These are phyloP conservation scores for Littorina saxatilis DNA, from an alignment of 1,140 invertebrate species.

Conservation along the genomic window DNA sequence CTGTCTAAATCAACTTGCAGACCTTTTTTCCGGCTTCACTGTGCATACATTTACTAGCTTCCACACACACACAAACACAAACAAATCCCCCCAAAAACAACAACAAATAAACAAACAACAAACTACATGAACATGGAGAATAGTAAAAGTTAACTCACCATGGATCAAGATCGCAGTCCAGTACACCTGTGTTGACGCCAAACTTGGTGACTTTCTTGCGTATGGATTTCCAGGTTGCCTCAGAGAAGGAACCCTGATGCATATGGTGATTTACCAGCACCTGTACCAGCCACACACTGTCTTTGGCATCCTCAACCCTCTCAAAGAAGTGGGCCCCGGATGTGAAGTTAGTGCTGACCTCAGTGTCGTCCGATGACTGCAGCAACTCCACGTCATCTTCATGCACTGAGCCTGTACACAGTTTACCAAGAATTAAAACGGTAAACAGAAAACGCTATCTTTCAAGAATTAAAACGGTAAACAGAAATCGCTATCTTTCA, in stretches of 20 bases:
- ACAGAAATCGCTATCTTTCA: too few species aligned
- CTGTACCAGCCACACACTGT: slow-evolving; percentile 79
- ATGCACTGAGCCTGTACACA: slow-evolving; percentile 65
- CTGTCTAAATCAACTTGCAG: too few species aligned
- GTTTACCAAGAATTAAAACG: too few species aligned
- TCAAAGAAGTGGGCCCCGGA: slow-evolving; percentile 78
- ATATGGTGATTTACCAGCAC: slow-evolving; percentile 53
- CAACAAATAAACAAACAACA: too few species aligned
- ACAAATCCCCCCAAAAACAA: too few species aligned
- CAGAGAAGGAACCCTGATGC: slow-evolving; percentile 38
- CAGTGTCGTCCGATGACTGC: slow-evolving; percentile 41
- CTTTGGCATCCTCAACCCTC: slow-evolving; percentile 79
- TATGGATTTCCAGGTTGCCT: slow-evolving; percentile 74
- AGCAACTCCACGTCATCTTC: slow-evolving; percentile 66
- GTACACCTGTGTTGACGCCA: slow-evolving; percentile 77
- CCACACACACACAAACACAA: too few species aligned
- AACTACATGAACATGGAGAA: too few species aligned
- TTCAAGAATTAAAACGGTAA: too few species aligned
- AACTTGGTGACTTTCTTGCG: slow-evolving; percentile 75
- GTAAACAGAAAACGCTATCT: too few species aligned
- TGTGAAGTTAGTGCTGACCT: slow-evolving; percentile 75
- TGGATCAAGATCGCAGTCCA: slow-evolving; percentile 76
- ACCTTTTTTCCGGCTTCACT: too few species aligned
- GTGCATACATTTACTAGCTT: too few species aligned
- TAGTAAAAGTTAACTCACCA: slow-evolving; percentile 63